These are phyloP conservation scores for Brevimyrus niger DNA, from an alignment of 2,113 vertebrate species.

Conservation along the genomic window DNA sequence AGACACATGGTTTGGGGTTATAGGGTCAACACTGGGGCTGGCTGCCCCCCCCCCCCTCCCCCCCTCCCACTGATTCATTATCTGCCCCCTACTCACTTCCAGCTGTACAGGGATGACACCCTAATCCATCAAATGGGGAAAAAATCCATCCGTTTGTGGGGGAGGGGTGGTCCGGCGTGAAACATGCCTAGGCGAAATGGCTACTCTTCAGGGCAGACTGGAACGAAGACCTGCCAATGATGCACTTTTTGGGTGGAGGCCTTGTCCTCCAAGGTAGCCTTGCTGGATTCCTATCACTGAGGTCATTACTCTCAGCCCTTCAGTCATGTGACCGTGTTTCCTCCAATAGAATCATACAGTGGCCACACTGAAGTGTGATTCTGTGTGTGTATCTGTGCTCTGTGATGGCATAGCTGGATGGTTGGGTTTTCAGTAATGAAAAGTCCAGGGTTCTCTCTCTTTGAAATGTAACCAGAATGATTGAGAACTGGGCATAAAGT, in stretches of 20 bases:
- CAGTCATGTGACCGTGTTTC: not conserved
- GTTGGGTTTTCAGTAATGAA: not conserved
- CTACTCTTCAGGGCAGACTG: not conserved
- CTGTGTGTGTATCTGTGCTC: not conserved
- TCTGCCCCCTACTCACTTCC: conserved; percentile 36
- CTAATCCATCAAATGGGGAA: conserved; percentile 37
- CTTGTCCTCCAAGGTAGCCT: not conserved
- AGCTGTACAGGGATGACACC: conserved; percentile 38
- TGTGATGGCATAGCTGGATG: not conserved
- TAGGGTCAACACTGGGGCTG: conserved; percentile 28
- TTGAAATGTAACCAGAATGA: not conserved
- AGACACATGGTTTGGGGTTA: conserved; percentile 26
- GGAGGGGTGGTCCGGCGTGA: not conserved
- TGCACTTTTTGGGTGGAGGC: not conserved
- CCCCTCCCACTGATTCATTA: conserved; percentile 31
- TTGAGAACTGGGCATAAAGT: too few species aligned
- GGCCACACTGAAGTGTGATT: not conserved
- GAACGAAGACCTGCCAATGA: not conserved
- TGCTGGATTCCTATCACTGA: not conserved
- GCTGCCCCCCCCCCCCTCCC: conserved; percentile 8
- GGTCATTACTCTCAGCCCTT: not conserved
- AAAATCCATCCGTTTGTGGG: conserved; percentile 18
- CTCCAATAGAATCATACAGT: not conserved
- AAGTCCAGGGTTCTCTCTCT: not conserved
- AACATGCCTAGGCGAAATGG: conserved; percentile 1